phyloP scores from a whole-genome alignment of 2,888 invertebrate species.

The Rhabditoides inermis region DNA sequence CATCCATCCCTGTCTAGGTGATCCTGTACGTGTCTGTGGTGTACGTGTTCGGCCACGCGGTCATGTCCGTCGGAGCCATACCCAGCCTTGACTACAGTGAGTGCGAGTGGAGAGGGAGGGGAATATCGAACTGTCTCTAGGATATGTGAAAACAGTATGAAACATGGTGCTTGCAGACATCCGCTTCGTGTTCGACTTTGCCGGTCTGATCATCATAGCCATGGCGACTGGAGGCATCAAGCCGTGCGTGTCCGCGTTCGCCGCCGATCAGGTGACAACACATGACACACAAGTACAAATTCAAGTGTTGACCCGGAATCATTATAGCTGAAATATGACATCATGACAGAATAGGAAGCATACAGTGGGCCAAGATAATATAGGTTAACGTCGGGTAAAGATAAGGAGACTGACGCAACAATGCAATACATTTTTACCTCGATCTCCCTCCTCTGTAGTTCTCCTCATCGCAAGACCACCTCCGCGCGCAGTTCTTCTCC shows the following conservation, averaged over 20 bases:
- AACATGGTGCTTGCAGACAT: slow-evolving; percentile 4
- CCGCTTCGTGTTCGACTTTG: slow-evolving; percentile 52
- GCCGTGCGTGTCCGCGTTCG: slow-evolving; percentile 87
- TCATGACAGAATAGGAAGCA: background rate
- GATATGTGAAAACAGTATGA: background rate
- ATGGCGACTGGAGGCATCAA: slow-evolving; percentile 89
- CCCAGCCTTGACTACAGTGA: slow-evolving; percentile 50
- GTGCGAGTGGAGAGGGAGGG: background rate
- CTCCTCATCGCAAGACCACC: slow-evolving; percentile 62
- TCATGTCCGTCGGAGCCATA: slow-evolving; percentile 55
- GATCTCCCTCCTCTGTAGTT: slow-evolving; percentile 23
- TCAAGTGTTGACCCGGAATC: too few species aligned
- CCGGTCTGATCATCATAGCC: slow-evolving; percentile 70
- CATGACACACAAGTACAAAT: too few species aligned
- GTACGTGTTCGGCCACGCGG: slow-evolving; percentile 54
- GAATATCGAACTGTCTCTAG: background rate
- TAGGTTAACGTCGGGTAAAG: too few species aligned
- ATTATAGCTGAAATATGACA: background rate
- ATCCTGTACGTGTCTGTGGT: slow-evolving; percentile 61
- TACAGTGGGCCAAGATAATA: too few species aligned
- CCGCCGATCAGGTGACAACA: slow-evolving; percentile 68
- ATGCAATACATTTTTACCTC: background rate
- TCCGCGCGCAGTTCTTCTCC: slow-evolving; percentile 79
- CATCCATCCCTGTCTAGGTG: slow-evolving; percentile 12
- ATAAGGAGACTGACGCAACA: background rate